Evolutionary conservation across 2,113 vertebrate genomes (phyloP).

Genomic region (Dipodomys merriami): DNA sequence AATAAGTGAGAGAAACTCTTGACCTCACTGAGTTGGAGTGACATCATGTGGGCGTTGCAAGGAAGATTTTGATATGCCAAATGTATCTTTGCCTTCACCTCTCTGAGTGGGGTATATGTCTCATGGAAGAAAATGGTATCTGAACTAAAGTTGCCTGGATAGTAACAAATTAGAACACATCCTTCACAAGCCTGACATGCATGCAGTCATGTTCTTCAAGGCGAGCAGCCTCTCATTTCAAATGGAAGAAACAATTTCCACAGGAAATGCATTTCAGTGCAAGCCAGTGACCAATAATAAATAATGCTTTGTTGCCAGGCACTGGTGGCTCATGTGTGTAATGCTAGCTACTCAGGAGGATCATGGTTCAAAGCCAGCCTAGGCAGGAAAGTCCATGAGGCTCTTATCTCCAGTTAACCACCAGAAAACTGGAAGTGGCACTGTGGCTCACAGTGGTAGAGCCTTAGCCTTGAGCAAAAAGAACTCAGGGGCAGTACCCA

Average conservation of each 20-base stretch:
- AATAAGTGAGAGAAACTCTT: not conserved
- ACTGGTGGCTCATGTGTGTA: too few species aligned
- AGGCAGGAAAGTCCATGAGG: too few species aligned
- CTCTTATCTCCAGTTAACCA: too few species aligned
- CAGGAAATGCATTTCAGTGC: not conserved
- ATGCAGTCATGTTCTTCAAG: not conserved
- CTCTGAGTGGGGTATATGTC: not conserved
- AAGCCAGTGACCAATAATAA: not conserved
- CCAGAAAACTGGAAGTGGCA: too few species aligned
- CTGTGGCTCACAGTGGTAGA: too few species aligned
- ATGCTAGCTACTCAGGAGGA: too few species aligned
- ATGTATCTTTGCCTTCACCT: not conserved
- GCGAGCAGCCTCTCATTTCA: not conserved
- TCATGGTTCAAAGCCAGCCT: too few species aligned
- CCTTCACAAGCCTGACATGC: not conserved
- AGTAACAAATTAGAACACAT: constrained; percentile 8
- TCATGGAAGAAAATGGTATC: constrained; percentile 10
- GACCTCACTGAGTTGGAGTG: constrained; percentile 3
- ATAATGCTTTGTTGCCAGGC: not conserved
- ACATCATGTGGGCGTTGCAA: not conserved
- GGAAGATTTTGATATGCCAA: constrained; percentile 36
- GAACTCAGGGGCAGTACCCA: too few species aligned
- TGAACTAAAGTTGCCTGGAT: not conserved
- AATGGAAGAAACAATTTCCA: not conserved
- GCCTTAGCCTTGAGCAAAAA: too few species aligned